phyloP scores from a whole-genome alignment of 35 echinoderm and acorn worm genomes.

The Hemicentrotus pulcherrimus region DNA sequence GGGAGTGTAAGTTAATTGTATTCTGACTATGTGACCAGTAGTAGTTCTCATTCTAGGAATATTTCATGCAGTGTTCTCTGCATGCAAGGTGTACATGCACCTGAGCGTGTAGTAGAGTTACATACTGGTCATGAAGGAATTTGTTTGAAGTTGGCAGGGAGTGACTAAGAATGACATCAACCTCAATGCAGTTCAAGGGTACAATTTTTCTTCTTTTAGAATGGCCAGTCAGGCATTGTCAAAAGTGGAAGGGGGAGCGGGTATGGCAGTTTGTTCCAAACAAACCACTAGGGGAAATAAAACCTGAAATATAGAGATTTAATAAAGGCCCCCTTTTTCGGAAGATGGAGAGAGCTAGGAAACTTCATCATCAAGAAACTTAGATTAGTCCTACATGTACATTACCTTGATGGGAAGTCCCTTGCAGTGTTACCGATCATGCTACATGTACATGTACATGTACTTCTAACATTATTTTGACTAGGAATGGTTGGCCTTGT shows the following conservation, averaged over 20 bases:
- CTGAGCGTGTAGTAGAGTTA: neutral
- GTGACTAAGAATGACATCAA: slow-evolving; percentile 18
- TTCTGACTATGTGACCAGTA: too few relatives aligned
- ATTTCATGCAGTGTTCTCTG: neutral
- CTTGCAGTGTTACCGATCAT: too few relatives aligned
- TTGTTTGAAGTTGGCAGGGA: neutral
- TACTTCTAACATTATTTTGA: too few relatives aligned
- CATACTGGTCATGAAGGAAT: neutral
- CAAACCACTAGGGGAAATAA: neutral
- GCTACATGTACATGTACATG: too few relatives aligned
- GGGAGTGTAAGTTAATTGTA: too few relatives aligned
- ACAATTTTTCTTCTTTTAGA: neutral
- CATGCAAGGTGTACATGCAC: neutral
- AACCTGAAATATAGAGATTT: neutral
- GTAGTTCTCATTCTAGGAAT: too few relatives aligned
- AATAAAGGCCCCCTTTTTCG: neutral
- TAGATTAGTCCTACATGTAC: too few relatives aligned
- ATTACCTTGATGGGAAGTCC: too few relatives aligned
- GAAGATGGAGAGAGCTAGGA: too few relatives aligned
- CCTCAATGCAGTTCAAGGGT: neutral
- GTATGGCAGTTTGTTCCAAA: neutral
- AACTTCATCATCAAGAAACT: too few relatives aligned
- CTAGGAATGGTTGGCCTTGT: too few relatives aligned
- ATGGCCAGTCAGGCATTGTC: neutral
- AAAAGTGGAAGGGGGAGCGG: neutral